Evolutionary conservation across 2,888 invertebrate genomes (phyloP), one percentile per base, ranked within the genome.

Genomic region (Phoronis australis): DNA sequence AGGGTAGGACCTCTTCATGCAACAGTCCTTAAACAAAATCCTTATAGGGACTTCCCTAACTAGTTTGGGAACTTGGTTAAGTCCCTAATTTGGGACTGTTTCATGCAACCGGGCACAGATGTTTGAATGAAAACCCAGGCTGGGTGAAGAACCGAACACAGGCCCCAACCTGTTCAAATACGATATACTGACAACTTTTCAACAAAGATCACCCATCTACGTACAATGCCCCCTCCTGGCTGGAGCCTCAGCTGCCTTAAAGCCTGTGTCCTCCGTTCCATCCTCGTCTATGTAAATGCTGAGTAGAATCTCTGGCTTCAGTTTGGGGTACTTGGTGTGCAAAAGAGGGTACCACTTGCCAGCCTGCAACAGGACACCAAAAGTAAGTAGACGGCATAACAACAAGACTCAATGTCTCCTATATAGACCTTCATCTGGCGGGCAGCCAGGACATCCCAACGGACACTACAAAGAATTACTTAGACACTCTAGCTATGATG

Each of bases 291-390:
- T 53, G 47, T 76, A 77, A 5, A 77, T 56, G 18, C 70, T 65
- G 12, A 78, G 62, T 25, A 65, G 59, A 2, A 78, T 57, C 54
- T 77, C 76, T 25, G 78, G 75, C 57, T 75, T 76, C 12, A 63
- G 62, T 50, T 73, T 73, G 43, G 64, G 62, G 57, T 78, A 78
- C 56, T 78, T 78, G 18, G 71, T 64, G 51, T 77, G 71, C 20
- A 79, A 60, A n/a, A 79, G 51, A 12, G 70, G 72, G 54, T 72
- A 68, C 76, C 77, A 78, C 51, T 76, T 78, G 9, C 66, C 60
- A 20, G 64, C 65, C 75, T 77, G 50, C 37, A 61, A 57, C 54
- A 46, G 35, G 45, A 37, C 40, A 40, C 24, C 39, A 4, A 27
- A 41, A 42, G 18, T 24, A 12, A 47, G 15, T 15, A 12, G n/a